Evolutionary conservation across 2,888 invertebrate species (phyloP).

Genomic region (Hydraecia micacea): DNA sequence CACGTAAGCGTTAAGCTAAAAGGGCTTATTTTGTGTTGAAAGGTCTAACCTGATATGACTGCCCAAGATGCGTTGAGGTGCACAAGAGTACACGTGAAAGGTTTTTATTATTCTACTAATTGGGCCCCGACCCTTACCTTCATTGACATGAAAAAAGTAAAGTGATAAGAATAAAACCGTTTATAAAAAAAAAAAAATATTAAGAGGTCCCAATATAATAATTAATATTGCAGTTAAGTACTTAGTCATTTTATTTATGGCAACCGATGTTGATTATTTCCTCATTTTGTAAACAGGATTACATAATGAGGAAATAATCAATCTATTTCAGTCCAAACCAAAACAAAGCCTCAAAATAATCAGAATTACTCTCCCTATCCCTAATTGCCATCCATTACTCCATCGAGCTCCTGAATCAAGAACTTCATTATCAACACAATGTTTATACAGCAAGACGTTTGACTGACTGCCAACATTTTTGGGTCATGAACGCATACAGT

Average conservation of each 20-base stretch:
- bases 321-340: neutral
- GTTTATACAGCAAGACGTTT: constrained; percentile 77
- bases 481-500: constrained; percentile 82
- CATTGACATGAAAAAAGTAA: too few species aligned
- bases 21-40: neutral
- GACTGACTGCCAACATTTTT: constrained; percentile 84
- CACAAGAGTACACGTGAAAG: too few species aligned
- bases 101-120: too few species aligned
- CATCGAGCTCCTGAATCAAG: constrained; percentile 45
- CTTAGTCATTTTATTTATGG: too few species aligned
- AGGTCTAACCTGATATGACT: too few species aligned
- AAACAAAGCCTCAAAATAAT: constrained; percentile 1
- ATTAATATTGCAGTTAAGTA: too few species aligned
- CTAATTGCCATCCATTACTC: constrained; percentile 51
- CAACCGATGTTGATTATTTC: neutral
- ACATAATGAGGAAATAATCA: neutral
- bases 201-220: too few species aligned
- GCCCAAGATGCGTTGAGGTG: too few species aligned
- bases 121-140: too few species aligned
- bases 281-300: neutral
- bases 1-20: neutral
- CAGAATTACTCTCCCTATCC: neutral
- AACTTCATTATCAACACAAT: constrained; percentile 66
- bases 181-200: too few species aligned
- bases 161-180: too few species aligned